phyloP scores from a whole-genome alignment of 1,140 invertebrate species.

The Halictus rubicundus region DNA sequence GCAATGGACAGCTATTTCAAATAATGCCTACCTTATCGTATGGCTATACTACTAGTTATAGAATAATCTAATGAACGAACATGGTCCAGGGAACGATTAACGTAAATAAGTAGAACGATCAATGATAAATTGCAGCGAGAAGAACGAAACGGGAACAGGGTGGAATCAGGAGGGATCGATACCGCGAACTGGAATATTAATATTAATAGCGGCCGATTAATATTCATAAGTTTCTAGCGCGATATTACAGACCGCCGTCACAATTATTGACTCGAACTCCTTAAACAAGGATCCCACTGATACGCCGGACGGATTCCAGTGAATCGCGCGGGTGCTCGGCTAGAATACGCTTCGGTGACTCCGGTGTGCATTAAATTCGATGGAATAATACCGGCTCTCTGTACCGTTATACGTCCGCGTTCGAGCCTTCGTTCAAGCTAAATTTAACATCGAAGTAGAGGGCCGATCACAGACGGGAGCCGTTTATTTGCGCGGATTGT shows the following conservation, averaged over 20 bases:
- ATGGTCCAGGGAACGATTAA: background rate
- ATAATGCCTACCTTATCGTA: too few species aligned
- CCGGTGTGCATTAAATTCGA: background rate
- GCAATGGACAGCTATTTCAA: too few species aligned
- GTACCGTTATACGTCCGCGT: constrained; percentile 15
- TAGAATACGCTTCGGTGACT: background rate
- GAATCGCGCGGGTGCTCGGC: background rate
- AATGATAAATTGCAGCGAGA: background rate
- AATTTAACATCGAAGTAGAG: constrained; percentile 36
- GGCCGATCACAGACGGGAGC: constrained; percentile 2
- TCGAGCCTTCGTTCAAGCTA: constrained; percentile 22
- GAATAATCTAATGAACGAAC: too few species aligned
- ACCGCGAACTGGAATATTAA: too few species aligned
- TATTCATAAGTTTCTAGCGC: too few species aligned
- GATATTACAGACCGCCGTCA: background rate
- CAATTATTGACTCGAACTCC: background rate
- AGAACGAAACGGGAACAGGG: too few species aligned
- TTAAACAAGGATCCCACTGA: background rate
- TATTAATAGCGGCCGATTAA: too few species aligned
- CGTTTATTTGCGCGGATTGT: constrained; percentile 13
- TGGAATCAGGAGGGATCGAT: too few species aligned
- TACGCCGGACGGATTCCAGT: background rate
- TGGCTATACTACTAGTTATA: too few species aligned
- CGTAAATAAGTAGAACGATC: too few species aligned
- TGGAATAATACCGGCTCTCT: background rate